Percentiles rank a stretch among this genome's conserved stretches.
Conservation (phyloP, 2,888 invertebrate genomes). For the Cephus runcator region DNA sequence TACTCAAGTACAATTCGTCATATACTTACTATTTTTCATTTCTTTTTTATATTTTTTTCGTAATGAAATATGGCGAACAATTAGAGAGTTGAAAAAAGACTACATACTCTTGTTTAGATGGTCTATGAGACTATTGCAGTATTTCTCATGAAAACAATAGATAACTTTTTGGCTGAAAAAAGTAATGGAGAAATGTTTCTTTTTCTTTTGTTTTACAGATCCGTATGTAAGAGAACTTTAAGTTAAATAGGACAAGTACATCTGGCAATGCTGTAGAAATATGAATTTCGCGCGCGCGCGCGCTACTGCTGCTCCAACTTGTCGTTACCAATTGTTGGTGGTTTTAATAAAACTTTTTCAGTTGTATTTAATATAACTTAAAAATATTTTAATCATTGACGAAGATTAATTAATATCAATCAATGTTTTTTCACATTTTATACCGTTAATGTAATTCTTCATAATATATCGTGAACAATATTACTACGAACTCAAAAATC, state of each 20-base stretch:
- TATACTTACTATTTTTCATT: neutral
- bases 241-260: neutral
- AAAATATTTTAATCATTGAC: neutral
- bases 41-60: neutral
- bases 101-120: neutral
- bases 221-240: neutral
- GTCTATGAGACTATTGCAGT: neutral
- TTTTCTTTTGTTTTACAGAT: neutral
- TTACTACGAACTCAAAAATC: neutral
- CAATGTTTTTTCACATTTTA: neutral
- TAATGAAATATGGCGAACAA: neutral
- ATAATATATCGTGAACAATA: neutral
- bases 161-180: neutral
- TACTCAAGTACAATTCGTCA: neutral
- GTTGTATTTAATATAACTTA: neutral
- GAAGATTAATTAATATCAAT: neutral
- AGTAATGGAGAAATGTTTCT: neutral
- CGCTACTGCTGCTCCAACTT: neutral
- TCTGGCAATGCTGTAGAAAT: conserved; percentile 8
- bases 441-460: neutral
- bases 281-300: conserved; percentile 34
- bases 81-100: neutral
- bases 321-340: neutral
- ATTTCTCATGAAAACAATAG: neutral
- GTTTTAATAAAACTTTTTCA: neutral